A percentile compares a stretch with the other conserved stretches of the same genome.
Evolutionary conservation across 2,797 vertebrate genomes (phyloP).

Genomic region (Streptopelia turtur): DNA sequence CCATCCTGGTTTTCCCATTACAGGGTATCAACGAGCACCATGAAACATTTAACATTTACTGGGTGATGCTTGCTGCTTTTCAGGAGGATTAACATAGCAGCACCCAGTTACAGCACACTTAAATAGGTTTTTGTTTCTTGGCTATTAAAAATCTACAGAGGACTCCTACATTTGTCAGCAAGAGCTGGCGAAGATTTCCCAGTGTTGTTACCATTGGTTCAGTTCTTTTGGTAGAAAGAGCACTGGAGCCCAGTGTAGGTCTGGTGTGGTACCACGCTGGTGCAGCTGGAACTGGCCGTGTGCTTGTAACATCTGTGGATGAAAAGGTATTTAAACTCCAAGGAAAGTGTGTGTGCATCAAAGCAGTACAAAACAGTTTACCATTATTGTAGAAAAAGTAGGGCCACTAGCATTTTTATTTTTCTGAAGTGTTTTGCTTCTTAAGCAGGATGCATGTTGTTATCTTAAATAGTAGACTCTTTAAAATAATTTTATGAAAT

Average conservation of each 20-base stretch:
- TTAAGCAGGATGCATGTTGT: not conserved
- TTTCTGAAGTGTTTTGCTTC: not conserved
- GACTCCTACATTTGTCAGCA: not conserved
- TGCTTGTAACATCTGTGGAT: not conserved
- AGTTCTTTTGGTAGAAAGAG: not conserved
- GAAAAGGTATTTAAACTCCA: not conserved
- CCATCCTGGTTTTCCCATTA: not conserved
- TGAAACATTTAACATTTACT: not conserved
- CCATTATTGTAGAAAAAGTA: not conserved
- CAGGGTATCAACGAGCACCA: not conserved
- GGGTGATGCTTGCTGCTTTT: not conserved
- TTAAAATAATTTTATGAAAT: not conserved
- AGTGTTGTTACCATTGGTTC: not conserved
- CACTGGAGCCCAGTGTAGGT: not conserved
- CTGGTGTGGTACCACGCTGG: rapidly evolving
- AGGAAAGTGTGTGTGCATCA: not conserved
- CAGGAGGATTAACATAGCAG: not conserved
- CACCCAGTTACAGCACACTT: not conserved
- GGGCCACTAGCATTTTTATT: not conserved
- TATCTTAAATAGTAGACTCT: not conserved
- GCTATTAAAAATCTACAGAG: not conserved
- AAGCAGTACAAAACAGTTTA: not conserved
- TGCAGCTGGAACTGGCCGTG: rapidly evolving
- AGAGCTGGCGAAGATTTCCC: not conserved
- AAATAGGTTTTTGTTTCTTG: not conserved